These are phyloP conservation scores for Macaria liturata DNA, from an alignment of 2,888 invertebrate species.

Conservation along the genomic window DNA sequence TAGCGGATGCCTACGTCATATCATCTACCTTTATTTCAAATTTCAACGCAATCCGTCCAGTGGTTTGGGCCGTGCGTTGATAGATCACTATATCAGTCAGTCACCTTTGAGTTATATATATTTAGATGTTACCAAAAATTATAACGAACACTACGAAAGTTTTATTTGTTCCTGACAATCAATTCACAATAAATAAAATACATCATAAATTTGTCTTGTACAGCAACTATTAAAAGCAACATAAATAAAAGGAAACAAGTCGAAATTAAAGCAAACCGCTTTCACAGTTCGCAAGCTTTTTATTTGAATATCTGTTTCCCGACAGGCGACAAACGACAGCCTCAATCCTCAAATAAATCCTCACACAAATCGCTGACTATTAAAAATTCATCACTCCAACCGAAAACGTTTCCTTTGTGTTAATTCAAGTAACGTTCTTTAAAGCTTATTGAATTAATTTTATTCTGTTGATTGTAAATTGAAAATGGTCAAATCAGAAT, in stretches of 20 bases:
- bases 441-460: conserved; percentile 71
- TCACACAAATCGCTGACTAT: conserved; percentile 41
- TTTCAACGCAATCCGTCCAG: too few relatives aligned
- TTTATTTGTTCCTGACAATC: too few relatives aligned
- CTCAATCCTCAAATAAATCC: conserved; percentile 13
- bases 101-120: too few relatives aligned
- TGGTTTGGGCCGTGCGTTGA: too few relatives aligned
- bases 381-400: conserved; percentile 53
- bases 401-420: conserved; percentile 48
- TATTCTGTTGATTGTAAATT: conserved; percentile 77
- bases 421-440: conserved; percentile 61
- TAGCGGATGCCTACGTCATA: too few relatives aligned
- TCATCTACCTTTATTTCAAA: too few relatives aligned
- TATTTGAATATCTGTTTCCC: conserved; percentile 17
- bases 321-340: conserved; percentile 12
- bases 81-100: too few relatives aligned
- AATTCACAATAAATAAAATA: too few relatives aligned
- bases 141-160: too few relatives aligned
- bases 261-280: conserved; percentile 1
- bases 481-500: conserved; percentile 69
- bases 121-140: too few relatives aligned
- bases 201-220: too few relatives aligned
- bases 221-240: too few relatives aligned
- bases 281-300: conserved; percentile 6
- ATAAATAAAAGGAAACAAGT: not conserved